Base-by-base conservation (phyloP, 2,113 vertebrate species). In the Solea senegalensis region DNA sequence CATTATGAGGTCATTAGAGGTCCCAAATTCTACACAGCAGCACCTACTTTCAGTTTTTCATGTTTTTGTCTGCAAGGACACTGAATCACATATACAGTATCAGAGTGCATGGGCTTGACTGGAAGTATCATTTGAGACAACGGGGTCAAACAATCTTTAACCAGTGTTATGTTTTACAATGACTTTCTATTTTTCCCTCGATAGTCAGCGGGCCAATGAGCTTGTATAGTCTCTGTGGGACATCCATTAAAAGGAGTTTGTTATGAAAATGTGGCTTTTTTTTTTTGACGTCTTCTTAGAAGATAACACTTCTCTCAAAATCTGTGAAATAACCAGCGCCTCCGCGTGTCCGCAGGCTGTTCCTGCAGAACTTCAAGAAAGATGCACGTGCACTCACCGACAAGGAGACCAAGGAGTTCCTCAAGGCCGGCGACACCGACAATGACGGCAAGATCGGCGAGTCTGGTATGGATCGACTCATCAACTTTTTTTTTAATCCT, bases 361-460 rank as follows among this genome's bases (percentile, higher is more conserved):
- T 95, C 83, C 92, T 95, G 80, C 88, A 95, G 92, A 93, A 92
- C 86, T 95, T 94, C 88, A 86, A 76, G 27, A 8, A 65, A 8
- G 59, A 16, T 9, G 94, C 94, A 82, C 91, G 92, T 61, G 70
- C 46, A 41, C 65, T 95, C 86, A 95, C 90, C 2, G 88, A 92
- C 1, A 81, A 67, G 3, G 94, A 95, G 93, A 94, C 94, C 59
- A 74, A 91, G 76, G 41, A 12, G 0, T 93, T 95, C 88, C 85
- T 95, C 12, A 63, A 88, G 74, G 94, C 89, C 53, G 94, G 93
- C 7, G 94, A 96, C 76, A 85, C 82, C 1, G 94, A 95, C 44
- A 90, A 91, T 70, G 93, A 96, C 0, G 93, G 94, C 65, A 95
- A 93, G 91, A 96, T 93, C 14, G 95, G 94, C 73, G 81, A 76